These are phyloP conservation scores for Tichodroma muraria DNA, from an alignment of 2,113 vertebrate genomes.

Conservation along the genomic window DNA sequence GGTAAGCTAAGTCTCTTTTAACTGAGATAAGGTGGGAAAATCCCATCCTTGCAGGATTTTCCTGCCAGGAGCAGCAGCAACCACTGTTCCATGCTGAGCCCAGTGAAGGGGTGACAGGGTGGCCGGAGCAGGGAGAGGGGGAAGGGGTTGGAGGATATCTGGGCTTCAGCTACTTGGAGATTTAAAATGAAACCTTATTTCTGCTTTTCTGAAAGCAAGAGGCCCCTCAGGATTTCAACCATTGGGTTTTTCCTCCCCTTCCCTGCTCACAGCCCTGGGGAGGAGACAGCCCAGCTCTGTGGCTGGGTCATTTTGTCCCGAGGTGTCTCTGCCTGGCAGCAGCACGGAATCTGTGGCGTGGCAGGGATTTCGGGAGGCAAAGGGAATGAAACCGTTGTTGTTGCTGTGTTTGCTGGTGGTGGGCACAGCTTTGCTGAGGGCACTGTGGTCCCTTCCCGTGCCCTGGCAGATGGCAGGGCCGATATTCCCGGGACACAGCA, in stretches of 20 bases:
- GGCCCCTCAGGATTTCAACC: background rate
- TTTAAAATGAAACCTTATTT: background rate
- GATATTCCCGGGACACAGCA: fast-evolving
- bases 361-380: background rate
- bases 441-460: background rate
- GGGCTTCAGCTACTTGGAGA: background rate
- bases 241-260: background rate
- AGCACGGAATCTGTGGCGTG: fast-evolving
- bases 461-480: background rate
- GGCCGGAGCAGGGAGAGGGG: background rate
- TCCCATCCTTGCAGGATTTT: background rate
- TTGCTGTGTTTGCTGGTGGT: background rate
- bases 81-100: background rate
- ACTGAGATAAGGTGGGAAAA: background rate
- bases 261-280: background rate
- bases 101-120: background rate
- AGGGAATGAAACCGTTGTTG: fast-evolving
- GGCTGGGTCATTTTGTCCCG: fast-evolving
- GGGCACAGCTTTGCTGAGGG: background rate
- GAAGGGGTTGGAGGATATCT: too few species aligned
- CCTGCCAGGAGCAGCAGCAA: background rate
- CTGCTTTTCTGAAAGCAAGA: background rate
- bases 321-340: background rate
- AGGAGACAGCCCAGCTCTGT: background rate
- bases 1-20: background rate